Base-by-base conservation (phyloP, 2,888 invertebrate species). In the Ormyrus nitidulus region DNA sequence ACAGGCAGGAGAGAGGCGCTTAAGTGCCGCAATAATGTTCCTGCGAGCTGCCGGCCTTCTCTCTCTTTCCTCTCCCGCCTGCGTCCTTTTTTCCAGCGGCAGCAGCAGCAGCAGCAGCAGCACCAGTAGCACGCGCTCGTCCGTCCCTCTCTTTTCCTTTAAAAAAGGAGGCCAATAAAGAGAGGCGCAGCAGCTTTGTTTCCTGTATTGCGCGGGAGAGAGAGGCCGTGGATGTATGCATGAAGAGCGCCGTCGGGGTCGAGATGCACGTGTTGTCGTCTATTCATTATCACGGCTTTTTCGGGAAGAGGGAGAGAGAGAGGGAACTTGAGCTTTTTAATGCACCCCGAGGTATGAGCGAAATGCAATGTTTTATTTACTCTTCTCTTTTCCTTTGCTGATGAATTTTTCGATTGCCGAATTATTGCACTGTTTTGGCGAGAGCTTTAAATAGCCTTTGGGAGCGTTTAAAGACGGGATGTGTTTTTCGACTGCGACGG, bases 11-110 rank as follows among this genome's bases (percentile, higher is more conserved):
- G 34, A 34, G 53, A 72, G 19, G 53, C 34, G 34, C 70, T 81
- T 64, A 74, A 64, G 64, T 70, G 64, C 49, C 61, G 69, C 69
- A 68, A 72, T 80, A 77, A 80, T 77, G 62, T 73, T 71, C 49
- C 56, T 44, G 34, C 19, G 70, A 11, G 13, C 19, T 54, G 53
- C n/a, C 10, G 3, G 9, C 19, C 5, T 3, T 3, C 44, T 10
- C 62, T 9, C 44, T 54, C n/a, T 44, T 3, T 61, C 13, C 13
- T 66, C 19, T 44, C 8, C 46, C 48, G 13, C 8, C 6, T 53
- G 11, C n/a, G 13, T 9, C 44, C 9, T 61, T 53, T 61, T 56
- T 53, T 74, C 6, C 44, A 54, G 13, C 19, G 1, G 19, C 19
- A 19, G 19, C 19, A 4, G 34, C 34, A 34, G 51, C 54, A 9